phyloP scores from a whole-genome alignment of 2,797 vertebrate genomes.

The Etheostoma perlongum region DNA sequence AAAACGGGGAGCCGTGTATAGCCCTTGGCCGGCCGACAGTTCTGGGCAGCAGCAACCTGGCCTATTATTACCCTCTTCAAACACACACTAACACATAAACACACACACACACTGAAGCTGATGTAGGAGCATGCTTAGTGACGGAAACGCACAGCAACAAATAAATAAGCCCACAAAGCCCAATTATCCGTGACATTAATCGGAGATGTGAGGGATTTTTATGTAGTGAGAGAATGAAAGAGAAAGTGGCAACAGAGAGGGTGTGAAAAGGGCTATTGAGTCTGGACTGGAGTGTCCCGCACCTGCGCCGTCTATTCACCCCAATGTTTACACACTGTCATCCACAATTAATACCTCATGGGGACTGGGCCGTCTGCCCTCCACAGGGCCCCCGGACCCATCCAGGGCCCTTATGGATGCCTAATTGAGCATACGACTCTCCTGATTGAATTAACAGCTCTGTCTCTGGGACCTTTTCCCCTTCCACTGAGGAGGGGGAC shows the following conservation, averaged over 20 bases:
- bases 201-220: slow-evolving; percentile 65
- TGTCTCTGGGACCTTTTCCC: slow-evolving; percentile 86
- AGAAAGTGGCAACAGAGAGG: slow-evolving; percentile 81
- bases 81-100: slow-evolving; percentile 40
- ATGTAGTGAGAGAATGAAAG: slow-evolving; percentile 62
- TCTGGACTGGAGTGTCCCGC: slow-evolving; percentile 89
- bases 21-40: slow-evolving; percentile 39
- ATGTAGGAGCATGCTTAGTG: slow-evolving; percentile 30
- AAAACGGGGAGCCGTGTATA: slow-evolving; percentile 58
- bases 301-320: slow-evolving; percentile 97
- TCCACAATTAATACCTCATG: slow-evolving; percentile 94
- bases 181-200: slow-evolving; percentile 56
- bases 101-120: slow-evolving; percentile 30
- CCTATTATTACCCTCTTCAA: slow-evolving; percentile 59
- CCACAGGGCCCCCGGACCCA: slow-evolving; percentile 88
- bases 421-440: slow-evolving; percentile 97
- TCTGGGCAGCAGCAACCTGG: slow-evolving; percentile 51
- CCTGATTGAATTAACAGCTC: slow-evolving; percentile 97
- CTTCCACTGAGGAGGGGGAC: slow-evolving; percentile 70
- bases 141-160: slow-evolving; percentile 62
- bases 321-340: slow-evolving; percentile 99
- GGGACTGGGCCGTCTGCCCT: slow-evolving; percentile 85
- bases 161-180: slow-evolving; percentile 63
- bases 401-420: slow-evolving; percentile 95
- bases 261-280: slow-evolving; percentile 92